phyloP scores from a whole-genome alignment of 2,113 vertebrate genomes.

The Okapia johnstoni region DNA sequence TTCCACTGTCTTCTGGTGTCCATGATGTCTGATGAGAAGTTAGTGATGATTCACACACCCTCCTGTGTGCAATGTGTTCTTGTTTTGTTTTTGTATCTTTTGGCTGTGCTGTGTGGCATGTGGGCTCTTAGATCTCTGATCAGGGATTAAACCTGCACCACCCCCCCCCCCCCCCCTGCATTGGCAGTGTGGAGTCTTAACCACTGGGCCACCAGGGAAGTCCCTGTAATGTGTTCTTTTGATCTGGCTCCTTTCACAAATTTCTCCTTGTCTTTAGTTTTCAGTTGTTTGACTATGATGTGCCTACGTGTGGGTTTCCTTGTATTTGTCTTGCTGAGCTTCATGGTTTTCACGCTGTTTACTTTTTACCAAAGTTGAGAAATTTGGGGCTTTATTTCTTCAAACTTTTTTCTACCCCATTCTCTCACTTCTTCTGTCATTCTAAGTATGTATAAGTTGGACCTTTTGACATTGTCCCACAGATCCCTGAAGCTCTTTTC shows the following conservation, averaged over 20 bases:
- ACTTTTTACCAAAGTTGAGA: background rate
- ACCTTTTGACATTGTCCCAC: background rate
- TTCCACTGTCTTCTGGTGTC: background rate
- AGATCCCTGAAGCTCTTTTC: background rate
- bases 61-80: background rate
- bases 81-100: background rate
- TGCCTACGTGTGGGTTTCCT: background rate
- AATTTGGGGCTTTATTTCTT: background rate
- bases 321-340: background rate
- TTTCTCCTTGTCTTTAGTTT: background rate
- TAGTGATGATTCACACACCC: background rate
- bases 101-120: background rate
- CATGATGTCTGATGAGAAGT: background rate
- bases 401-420: background rate
- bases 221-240: background rate
- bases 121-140: background rate
- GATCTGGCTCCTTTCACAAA: background rate
- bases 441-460: background rate
- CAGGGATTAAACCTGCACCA: background rate
- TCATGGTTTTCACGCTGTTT: background rate
- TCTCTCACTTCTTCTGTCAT: background rate
- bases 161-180: no score
- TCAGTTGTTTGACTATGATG: background rate
- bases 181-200: background rate
- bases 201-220: background rate